A percentile compares a stretch with the other conserved stretches of the same genome.
These are phyloP conservation scores for Dilophus febrilis DNA, from an alignment of 2,888 invertebrate genomes.

Conservation along the genomic window DNA sequence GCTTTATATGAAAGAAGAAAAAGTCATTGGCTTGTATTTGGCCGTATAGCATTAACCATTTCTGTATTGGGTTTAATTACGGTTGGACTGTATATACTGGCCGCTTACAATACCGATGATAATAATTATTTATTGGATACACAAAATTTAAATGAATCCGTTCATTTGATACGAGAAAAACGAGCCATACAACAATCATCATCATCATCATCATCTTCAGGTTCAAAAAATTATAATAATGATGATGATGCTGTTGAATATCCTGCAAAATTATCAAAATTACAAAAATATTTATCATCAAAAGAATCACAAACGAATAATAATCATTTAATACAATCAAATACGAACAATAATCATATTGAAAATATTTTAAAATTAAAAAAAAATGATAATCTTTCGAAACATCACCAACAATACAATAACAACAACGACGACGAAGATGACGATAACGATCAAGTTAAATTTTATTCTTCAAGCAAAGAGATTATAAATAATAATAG, in stretches of 20 bases:
- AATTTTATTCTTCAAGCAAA: not conserved
- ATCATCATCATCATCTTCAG: not conserved
- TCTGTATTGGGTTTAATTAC: conserved; percentile 6
- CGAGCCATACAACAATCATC: not conserved
- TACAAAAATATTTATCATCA: too few species aligned
- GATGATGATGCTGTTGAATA: too few species aligned
- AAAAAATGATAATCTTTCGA: too few species aligned
- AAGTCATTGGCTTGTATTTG: conserved; percentile 6
- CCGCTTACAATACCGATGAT: not conserved
- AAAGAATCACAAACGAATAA: too few species aligned
- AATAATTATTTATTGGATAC: not conserved
- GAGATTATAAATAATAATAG: conserved; percentile 2
- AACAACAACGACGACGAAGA: too few species aligned
- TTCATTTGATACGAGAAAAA: not conserved
- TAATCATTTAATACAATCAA: too few species aligned
- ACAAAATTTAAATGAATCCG: not conserved
- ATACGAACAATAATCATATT: too few species aligned
- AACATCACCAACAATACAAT: too few species aligned
- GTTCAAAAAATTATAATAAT: not conserved
- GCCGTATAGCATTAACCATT: conserved; percentile 6
- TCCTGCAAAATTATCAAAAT: too few species aligned
- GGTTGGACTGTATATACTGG: conserved; percentile 4
- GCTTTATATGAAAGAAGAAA: conserved; percentile 5
- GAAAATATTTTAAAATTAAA: too few species aligned
- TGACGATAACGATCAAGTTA: too few species aligned